A percentile compares a stretch with the other conserved stretches of the same genome.
phyloP scores from a whole-genome alignment of 2,113 vertebrate genomes.

The Craseonycteris thonglongyai region DNA sequence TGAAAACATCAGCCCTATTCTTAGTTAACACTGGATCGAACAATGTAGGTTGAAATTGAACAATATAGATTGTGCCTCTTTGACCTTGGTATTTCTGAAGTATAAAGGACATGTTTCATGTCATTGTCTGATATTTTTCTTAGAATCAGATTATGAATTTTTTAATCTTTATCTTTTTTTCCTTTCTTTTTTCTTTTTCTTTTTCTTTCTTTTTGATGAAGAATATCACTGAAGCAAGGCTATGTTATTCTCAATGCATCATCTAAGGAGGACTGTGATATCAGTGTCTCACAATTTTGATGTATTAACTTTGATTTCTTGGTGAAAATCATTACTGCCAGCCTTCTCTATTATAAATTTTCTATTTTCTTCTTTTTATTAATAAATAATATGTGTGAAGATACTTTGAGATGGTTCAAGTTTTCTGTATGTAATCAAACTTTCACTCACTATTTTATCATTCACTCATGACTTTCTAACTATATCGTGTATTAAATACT shows the following conservation, averaged over 20 bases:
- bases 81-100: not conserved
- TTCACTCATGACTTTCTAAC: not conserved
- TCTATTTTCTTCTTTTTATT: not conserved
- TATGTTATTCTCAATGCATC: not conserved
- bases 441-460: not conserved
- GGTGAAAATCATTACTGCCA: not conserved
- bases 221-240: not conserved
- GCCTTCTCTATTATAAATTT: not conserved
- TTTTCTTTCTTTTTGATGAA: not conserved
- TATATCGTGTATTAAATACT: not conserved
- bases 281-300: not conserved
- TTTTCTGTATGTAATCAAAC: not conserved
- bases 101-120: not conserved
- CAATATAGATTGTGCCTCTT: not conserved
- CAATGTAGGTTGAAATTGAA: slow-evolving; percentile 5
- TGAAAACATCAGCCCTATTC: slow-evolving; percentile 42
- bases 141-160: not conserved
- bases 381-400: not conserved
- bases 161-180: no score
- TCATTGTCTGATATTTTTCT: not conserved
- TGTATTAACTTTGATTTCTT: not conserved
- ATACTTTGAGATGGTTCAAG: not conserved
- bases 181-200: no score
- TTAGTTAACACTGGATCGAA: not conserved
- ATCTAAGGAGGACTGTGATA: not conserved